Percentiles rank a stretch among this genome's conserved stretches.
phyloP scores from a whole-genome alignment of 64 coral and sea anemone genomes.

The Cladopsammia gracilis region DNA sequence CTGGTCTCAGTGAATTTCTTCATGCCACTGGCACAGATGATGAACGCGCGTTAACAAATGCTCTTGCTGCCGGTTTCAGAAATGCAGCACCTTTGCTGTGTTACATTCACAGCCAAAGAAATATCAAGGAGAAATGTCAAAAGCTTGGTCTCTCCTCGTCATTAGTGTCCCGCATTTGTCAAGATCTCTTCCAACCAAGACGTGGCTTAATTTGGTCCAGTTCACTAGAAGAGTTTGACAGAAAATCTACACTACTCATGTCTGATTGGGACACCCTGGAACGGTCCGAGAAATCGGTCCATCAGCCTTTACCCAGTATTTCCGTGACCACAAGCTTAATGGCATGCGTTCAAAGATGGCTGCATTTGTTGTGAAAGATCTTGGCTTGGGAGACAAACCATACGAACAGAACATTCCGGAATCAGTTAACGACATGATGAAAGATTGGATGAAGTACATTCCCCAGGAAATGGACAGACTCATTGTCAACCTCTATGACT shows the following conservation, averaged over 20 bases:
- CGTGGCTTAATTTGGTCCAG: slow-evolving; percentile 14
- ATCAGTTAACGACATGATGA: slow-evolving; percentile 41
- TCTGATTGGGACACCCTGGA: slow-evolving; percentile 17
- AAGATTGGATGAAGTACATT: slow-evolving; percentile 39
- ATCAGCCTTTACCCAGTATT: slow-evolving; percentile 20
- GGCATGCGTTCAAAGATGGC: slow-evolving; percentile 23
- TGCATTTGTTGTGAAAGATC: slow-evolving; percentile 11
- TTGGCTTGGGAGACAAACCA: slow-evolving; percentile 47
- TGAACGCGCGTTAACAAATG: slow-evolving; percentile 45
- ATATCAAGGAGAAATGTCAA: slow-evolving; percentile 35
- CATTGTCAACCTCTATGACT: slow-evolving; percentile 37
- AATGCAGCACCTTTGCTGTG: slow-evolving; percentile 43
- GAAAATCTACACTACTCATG: neutral
- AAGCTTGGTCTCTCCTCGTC: slow-evolving; percentile 18
- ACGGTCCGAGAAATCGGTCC: neutral
- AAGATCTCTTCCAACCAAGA: slow-evolving; percentile 15
- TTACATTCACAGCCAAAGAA: slow-evolving; percentile 67
- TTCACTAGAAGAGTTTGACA: slow-evolving; percentile 31
- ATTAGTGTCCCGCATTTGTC: neutral
- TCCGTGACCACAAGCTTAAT: neutral
- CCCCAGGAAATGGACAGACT: slow-evolving; percentile 48
- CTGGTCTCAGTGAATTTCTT: slow-evolving; percentile 33
- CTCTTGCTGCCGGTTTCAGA: slow-evolving; percentile 19
- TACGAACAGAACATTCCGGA: slow-evolving; percentile 50
- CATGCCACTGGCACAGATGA: slow-evolving; percentile 54